A percentile compares a stretch with the other conserved stretches of the same genome.
These are phyloP conservation scores for Galendromus occidentalis DNA, from an alignment of 1,140 invertebrate genomes.

Conservation along the genomic window DNA sequence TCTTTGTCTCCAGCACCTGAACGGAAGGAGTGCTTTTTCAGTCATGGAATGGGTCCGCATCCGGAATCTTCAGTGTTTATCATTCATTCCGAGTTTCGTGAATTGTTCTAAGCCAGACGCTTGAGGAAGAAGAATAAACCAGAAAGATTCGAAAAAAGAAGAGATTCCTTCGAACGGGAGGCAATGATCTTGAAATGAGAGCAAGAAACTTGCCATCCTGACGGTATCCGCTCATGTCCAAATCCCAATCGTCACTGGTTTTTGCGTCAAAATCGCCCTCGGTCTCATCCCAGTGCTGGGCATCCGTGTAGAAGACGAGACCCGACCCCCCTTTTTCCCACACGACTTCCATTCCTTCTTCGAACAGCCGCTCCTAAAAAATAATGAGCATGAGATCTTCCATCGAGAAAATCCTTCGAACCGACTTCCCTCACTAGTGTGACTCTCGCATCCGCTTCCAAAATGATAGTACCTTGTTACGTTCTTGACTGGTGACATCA, in stretches of 20 bases:
- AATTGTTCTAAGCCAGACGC: conserved; percentile 16
- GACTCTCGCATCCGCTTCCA: conserved; percentile 18
- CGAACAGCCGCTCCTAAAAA: conserved; percentile 30
- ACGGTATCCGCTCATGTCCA: conserved; percentile 39
- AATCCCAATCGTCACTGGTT: conserved; percentile 40
- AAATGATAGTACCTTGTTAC: conserved; percentile 23
- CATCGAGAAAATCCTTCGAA: too few relatives aligned
- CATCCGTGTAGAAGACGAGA: conserved; percentile 42
- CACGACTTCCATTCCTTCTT: conserved; percentile 38
- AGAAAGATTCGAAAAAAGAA: conserved; percentile 11
- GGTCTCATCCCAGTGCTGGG: conserved; percentile 35
- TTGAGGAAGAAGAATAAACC: too few relatives aligned
- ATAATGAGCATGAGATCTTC: too few relatives aligned
- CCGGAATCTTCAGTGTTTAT: too few relatives aligned
- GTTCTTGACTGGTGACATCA: conserved; percentile 34
- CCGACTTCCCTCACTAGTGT: neutral
- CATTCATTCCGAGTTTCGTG: too few relatives aligned
- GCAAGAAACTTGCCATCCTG: conserved; percentile 23
- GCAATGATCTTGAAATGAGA: neutral
- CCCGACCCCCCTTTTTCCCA: conserved; percentile 44
- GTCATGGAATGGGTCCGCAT: too few relatives aligned
- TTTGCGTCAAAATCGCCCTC: conserved; percentile 38
- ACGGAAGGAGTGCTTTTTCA: too few relatives aligned
- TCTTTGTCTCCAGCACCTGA: conserved; percentile 30
- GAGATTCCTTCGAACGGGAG: conserved; percentile 4